Base-by-base conservation (phyloP, 2,797 vertebrate genomes). In the Pachyuromys duprasi region DNA sequence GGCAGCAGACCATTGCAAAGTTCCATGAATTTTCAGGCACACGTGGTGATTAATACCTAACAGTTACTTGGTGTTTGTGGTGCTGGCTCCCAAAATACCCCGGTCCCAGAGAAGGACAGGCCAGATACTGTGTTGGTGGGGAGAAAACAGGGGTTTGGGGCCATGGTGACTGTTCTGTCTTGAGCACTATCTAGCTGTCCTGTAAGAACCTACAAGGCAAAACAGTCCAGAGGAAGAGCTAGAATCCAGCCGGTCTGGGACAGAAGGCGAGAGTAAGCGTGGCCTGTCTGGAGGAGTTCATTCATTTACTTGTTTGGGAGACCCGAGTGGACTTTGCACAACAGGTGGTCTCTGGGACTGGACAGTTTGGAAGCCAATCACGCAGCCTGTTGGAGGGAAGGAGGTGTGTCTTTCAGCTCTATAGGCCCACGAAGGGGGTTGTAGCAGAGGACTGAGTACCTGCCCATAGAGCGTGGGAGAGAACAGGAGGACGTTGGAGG, bases 341-440 rank as follows among this genome's bases (percentile, higher is more conserved):
- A 26, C 42, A 18, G 31, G 57, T 13, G 42, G 49, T 3, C 26
- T n/a, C 17, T 24, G 53, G 67, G 65, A 11, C 3, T 18, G 33
- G 0, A 1, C 1, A 2, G 5, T 39, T 28, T 36, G 42, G n/a
- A 70, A 33, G 24, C 45, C 2, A 24, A n/a, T 60, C 1, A 0
- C 4, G 39, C 24, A 31, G 74, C 70, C 63, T 65, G 62, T 8
- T 18, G 63, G 42, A 63, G 13, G 70, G 63, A 82, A 33, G 4
- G 7, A 0, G 55, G 39, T 53, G 65, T 39, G 70, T 11, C 22
- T 26, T 39, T 78, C 42, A 70, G 63, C 18, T n/a, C n/a, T 7
- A 24, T 0, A 8, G 69, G 70, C 5, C 4, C 18, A n/a, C 0
- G 2, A 15, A 28, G 53, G 49, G 36, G 8, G 26, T 65, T 53